Evolutionary conservation across 2,888 invertebrate genomes (phyloP), one percentile per base, ranked within the genome.

Genomic region (Leptopilina syphax): DNA sequence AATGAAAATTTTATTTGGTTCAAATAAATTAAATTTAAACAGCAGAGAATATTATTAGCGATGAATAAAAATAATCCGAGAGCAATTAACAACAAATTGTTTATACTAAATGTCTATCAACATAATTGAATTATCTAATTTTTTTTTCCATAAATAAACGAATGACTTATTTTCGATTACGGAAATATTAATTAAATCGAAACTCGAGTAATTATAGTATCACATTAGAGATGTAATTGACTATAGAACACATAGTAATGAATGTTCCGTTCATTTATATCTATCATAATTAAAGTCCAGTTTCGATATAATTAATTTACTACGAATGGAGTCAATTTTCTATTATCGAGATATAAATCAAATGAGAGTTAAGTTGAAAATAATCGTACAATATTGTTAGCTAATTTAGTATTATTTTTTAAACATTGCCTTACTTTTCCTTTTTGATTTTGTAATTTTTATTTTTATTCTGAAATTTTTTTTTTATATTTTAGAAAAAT

Each of bases 41-140:
- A 34, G 1, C 0, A 3, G 34, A 34, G 34, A 34, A 34, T 34
- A 34, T 34, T 34, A 2, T 34, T 34, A 34, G 34, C 34, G 34
- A 34, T 73, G 57, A 73, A 77, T 73, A 34, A 79, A 47, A 50
- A 79, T 47, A 65, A 13, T 57, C 1, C 12, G 12, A 57, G 12
- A 50, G 10, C 9, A 50, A 47, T 47, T 47, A 50, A 50, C 5
- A 47, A 9, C 9, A 44, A 44, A 50, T 50, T 50, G 12, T 10
- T 50, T 6, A 7, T 7, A 44, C 9, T 50, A 50, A 50, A 10
- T 50, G 34, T 34, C 34, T 10, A 50, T 10, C 9, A 10, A 50
- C 12, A 50, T 50, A 60, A 12, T 60, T 18, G n/a, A 9, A n/a
- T 50, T 9, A 50, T 50, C 3, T 8, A 8, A 8, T 6, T 41